These are phyloP conservation scores for Synergus umbraculus DNA, from an alignment of 2,888 invertebrate species.

Conservation along the genomic window DNA sequence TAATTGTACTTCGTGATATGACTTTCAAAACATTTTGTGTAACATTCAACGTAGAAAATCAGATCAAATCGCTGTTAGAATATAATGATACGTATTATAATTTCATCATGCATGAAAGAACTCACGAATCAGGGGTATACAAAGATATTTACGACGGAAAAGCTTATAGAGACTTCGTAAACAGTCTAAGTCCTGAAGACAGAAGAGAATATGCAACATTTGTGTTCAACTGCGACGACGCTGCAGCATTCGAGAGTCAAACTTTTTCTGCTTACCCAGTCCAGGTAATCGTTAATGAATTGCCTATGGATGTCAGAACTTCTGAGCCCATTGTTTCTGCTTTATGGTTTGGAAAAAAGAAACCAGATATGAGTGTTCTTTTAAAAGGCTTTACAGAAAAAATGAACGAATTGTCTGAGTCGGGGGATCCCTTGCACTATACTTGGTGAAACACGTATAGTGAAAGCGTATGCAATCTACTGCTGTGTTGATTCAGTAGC, in stretches of 20 bases:
- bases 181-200: background rate
- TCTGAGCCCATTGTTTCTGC: too few relatives aligned
- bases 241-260: too few relatives aligned
- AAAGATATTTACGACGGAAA: conserved; percentile 43
- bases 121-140: background rate
- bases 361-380: background rate
- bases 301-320: too few relatives aligned
- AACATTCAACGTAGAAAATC: background rate
- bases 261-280: too few relatives aligned
- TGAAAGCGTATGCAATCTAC: conserved; percentile 41
- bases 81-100: too few relatives aligned
- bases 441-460: background rate
- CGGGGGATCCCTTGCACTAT: background rate
- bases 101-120: background rate
- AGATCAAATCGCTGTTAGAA: too few relatives aligned
- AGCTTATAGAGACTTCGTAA: conserved; percentile 26
- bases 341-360: too few relatives aligned
- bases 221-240: background rate
- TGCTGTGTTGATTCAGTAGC: conserved; percentile 45
- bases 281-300: too few relatives aligned
- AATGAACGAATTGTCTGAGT: background rate
- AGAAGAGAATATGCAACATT: background rate
- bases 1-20: background rate
- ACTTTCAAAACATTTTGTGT: background rate
- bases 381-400: background rate